These are phyloP conservation scores for Botia almorhae DNA, from an alignment of 2,797 vertebrate species.

Conservation along the genomic window DNA sequence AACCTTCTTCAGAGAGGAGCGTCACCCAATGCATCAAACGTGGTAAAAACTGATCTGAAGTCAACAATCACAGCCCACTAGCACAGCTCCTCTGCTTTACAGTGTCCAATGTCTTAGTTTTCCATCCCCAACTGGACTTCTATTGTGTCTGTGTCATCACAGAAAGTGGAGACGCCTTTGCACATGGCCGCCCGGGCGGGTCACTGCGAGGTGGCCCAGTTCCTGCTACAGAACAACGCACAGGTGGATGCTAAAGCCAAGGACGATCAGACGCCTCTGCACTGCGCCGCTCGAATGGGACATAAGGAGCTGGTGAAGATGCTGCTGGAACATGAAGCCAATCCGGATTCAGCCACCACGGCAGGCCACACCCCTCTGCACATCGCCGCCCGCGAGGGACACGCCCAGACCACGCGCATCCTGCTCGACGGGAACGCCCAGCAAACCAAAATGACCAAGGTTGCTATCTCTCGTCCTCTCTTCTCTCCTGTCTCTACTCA, in stretches of 20 bases:
- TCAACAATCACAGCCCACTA: not conserved
- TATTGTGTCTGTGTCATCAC: constrained; percentile 20
- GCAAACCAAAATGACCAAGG: constrained; percentile 96
- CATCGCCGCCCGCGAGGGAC: constrained; percentile 89
- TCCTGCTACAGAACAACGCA: constrained; percentile 92
- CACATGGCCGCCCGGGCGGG: constrained; percentile 97
- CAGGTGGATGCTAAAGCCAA: constrained; percentile 96
- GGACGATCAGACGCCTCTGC: constrained; percentile 96
- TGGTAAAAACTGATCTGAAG: constrained; percentile 82
- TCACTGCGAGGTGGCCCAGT: constrained; percentile 92
- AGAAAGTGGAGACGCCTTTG: constrained; percentile 96
- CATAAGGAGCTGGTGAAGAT: constrained; percentile 90
- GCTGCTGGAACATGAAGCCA: constrained; percentile 85
- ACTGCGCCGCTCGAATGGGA: constrained; percentile 93
- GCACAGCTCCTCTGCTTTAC: not conserved
- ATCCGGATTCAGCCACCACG: constrained; percentile 88
- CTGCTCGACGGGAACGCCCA: constrained; percentile 89
- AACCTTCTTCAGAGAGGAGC: constrained; percentile 90
- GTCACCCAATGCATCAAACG: constrained; percentile 95
- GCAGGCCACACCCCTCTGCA: constrained; percentile 93
- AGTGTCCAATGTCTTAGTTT: constrained; percentile 16
- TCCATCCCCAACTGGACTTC: not conserved
- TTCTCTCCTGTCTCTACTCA: not conserved
- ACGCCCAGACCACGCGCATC: constrained; percentile 84
- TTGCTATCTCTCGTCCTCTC: constrained; percentile 52